Conservation (phyloP, 2,113 vertebrate genomes). For the Xiphophorus maculatus region DNA sequence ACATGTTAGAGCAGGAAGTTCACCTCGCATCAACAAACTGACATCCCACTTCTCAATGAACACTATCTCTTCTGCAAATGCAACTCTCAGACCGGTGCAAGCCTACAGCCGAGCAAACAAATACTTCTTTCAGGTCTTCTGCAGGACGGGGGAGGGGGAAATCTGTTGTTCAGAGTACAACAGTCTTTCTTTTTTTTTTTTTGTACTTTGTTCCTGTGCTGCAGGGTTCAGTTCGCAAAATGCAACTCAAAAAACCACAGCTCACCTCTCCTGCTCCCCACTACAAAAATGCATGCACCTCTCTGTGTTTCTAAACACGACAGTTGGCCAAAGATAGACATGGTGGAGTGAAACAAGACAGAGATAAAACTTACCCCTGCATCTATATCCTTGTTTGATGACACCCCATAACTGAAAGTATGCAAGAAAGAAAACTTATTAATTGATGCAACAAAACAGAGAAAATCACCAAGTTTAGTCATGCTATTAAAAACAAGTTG, state of each 20-base stretch:
- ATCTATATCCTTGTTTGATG: conserved; percentile 95
- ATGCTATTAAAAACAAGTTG: background rate
- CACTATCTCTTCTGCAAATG: conserved; percentile 52
- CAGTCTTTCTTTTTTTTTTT: background rate
- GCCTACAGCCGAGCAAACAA: conserved; percentile 56
- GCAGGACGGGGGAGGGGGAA: conserved; percentile 46
- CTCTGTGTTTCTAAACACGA: conserved; percentile 4
- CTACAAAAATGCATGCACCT: conserved; percentile 14
- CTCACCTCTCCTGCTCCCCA: conserved; percentile 46
- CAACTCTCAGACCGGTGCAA: conserved; percentile 41
- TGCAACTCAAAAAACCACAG: conserved; percentile 69
- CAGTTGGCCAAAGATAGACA: conserved; percentile 11
- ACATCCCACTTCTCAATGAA: conserved; percentile 37
- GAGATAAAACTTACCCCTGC: conserved; percentile 86
- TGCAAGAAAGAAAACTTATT: background rate
- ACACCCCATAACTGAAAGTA: conserved; percentile 91
- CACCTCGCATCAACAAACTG: conserved; percentile 19
- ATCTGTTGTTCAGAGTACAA: conserved; percentile 57
- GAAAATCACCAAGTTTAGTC: background rate
- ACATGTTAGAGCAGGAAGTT: conserved; percentile 61
- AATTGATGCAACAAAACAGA: background rate
- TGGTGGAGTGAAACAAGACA: background rate
- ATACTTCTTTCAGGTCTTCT: conserved; percentile 44
- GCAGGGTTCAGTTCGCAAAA: conserved; percentile 48
- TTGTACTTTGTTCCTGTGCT: conserved; percentile 40